These are phyloP conservation scores for Apodemus sylvaticus DNA, from an alignment of 2,113 vertebrate genomes.

Conservation along the genomic window DNA sequence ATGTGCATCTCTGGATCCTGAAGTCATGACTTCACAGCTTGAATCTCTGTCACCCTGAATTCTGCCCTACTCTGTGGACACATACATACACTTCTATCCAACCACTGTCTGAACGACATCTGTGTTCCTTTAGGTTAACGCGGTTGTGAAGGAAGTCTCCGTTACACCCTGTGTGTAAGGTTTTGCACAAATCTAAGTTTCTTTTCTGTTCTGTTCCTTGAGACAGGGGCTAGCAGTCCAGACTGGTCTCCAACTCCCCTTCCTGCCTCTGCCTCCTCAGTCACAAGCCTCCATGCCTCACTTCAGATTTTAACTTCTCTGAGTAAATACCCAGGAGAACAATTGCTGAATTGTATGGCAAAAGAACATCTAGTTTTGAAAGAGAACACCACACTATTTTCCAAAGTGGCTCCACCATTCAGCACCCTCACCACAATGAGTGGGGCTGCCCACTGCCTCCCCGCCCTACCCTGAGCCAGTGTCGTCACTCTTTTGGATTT, in stretches of 20 bases:
- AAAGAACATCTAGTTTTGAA: rapidly evolving
- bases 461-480: rapidly evolving
- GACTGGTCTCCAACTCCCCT: not conserved
- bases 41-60: not conserved
- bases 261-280: not conserved
- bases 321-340: not conserved
- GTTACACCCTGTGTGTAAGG: not conserved
- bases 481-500: not conserved
- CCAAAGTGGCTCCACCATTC: rapidly evolving
- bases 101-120: not conserved
- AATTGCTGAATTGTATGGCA: rapidly evolving
- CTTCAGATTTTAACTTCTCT: not conserved
- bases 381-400: not conserved
- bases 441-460: not conserved
- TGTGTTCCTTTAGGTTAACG: rapidly evolving
- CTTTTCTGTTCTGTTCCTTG: not conserved
- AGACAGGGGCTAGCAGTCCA: not conserved
- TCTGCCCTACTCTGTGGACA: not conserved
- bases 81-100: rapidly evolving
- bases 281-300: not conserved
- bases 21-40: rapidly evolving
- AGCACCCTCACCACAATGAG: rapidly evolving
- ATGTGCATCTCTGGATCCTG: rapidly evolving
- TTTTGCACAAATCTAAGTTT: rapidly evolving
- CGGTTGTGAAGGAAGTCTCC: rapidly evolving